Conservation (phyloP, 2,888 invertebrate genomes). For the Griposia aprilina region DNA sequence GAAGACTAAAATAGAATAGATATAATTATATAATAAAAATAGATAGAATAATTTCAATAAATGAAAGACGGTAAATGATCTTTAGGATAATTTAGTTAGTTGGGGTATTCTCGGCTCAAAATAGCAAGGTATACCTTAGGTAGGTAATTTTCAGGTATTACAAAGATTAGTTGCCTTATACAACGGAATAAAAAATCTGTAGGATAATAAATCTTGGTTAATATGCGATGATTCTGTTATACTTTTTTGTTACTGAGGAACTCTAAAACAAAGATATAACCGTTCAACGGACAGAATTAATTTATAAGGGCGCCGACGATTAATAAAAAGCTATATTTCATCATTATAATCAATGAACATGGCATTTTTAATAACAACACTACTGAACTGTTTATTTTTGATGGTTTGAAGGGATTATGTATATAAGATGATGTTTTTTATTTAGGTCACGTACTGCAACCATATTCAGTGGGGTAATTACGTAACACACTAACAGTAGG, state of each 20-base stretch:
- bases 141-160: neutral
- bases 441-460: neutral
- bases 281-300: constrained; percentile 74
- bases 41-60: neutral
- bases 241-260: constrained; percentile 5
- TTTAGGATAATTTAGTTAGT: neutral
- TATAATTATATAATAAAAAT: too few relatives aligned
- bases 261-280: constrained; percentile 68
- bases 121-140: neutral
- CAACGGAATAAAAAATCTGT: neutral
- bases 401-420: constrained; percentile 44
- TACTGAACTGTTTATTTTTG: constrained; percentile 46
- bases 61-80: neutral
- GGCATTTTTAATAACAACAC: constrained; percentile 48
- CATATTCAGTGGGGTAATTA: too few relatives aligned
- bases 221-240: neutral
- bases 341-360: constrained; percentile 71
- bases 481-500: too few relatives aligned
- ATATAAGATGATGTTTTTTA: constrained; percentile 28
- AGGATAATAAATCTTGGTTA: too few relatives aligned
- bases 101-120: neutral
- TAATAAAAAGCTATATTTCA: constrained; percentile 74
- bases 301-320: constrained; percentile 77
- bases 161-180: too few relatives aligned
- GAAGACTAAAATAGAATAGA: neutral